phyloP scores from a whole-genome alignment of 2,113 vertebrate species.

The Lynx canadensis region DNA sequence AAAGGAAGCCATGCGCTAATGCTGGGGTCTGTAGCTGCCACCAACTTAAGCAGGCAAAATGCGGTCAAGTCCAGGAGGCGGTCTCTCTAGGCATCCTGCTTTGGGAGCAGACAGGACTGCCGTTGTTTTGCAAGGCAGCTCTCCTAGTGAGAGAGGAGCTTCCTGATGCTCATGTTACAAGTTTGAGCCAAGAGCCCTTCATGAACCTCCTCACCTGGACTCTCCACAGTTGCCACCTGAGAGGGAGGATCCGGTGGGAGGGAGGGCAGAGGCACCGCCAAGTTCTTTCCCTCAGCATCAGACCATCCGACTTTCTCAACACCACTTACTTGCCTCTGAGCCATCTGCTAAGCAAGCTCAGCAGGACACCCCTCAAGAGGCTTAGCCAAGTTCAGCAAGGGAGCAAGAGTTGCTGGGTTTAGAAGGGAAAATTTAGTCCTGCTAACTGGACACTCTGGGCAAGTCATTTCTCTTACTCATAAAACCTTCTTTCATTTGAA shows the following conservation, averaged over 20 bases:
- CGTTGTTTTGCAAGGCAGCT: not conserved
- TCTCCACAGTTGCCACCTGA: constrained; percentile 31
- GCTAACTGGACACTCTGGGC: not conserved
- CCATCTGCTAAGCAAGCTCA: constrained; percentile 9
- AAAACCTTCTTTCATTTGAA: constrained; percentile 26
- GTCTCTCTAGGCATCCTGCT: not conserved
- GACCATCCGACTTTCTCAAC: constrained; percentile 4
- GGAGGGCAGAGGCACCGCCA: not conserved
- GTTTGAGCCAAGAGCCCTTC: constrained; percentile 16
- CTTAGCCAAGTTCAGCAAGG: not conserved
- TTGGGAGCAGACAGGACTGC: not conserved
- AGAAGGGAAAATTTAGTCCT: constrained; percentile 34
- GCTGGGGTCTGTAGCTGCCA: not conserved
- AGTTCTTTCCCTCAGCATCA: not conserved
- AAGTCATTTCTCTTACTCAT: constrained; percentile 16
- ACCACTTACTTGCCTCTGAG: not conserved
- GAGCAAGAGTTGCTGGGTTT: not conserved
- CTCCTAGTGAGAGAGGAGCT: not conserved
- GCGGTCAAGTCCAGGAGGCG: not conserved
- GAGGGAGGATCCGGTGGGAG: not conserved
- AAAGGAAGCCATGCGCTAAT: not conserved
- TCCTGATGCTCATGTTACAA: constrained; percentile 25
- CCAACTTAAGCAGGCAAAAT: not conserved
- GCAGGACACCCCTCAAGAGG: not conserved
- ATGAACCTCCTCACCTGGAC: not conserved